Conservation (phyloP, 2,797 vertebrate genomes). For the Pangasius larnaudii region DNA sequence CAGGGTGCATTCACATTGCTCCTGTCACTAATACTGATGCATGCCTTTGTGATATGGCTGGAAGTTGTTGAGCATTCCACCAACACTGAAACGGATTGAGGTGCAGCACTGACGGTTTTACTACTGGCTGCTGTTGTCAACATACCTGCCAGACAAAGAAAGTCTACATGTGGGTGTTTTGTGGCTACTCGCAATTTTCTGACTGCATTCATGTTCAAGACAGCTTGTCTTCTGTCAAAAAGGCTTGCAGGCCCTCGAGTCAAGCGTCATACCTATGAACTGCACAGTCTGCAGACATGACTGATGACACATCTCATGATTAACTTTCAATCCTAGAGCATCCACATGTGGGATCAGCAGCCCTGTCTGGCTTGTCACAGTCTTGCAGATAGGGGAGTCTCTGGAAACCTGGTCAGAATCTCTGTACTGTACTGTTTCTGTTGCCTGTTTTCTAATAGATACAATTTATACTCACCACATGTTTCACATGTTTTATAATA, state of each 20-base stretch:
- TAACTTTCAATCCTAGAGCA: background rate
- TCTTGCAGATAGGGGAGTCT: background rate
- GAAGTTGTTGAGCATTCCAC: background rate
- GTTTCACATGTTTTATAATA: background rate
- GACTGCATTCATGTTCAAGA: background rate
- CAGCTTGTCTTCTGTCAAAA: background rate
- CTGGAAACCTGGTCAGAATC: background rate
- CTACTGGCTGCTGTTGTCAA: background rate
- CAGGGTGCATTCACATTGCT: background rate
- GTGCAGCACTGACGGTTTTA: background rate
- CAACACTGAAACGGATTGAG: background rate
- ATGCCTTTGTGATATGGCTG: background rate
- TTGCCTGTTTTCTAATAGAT: background rate
- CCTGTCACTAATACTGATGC: background rate
- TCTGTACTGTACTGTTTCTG: background rate
- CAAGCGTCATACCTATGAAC: background rate
- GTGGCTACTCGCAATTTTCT: background rate
- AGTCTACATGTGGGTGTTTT: background rate
- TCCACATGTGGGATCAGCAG: background rate
- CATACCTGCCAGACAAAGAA: background rate
- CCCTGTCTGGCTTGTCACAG: background rate
- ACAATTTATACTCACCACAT: background rate
- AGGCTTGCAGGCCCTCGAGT: background rate
- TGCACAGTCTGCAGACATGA: background rate
- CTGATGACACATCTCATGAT: background rate